Conservation (phyloP, 2,888 invertebrate genomes). For the Aleiodes leptofemur region DNA sequence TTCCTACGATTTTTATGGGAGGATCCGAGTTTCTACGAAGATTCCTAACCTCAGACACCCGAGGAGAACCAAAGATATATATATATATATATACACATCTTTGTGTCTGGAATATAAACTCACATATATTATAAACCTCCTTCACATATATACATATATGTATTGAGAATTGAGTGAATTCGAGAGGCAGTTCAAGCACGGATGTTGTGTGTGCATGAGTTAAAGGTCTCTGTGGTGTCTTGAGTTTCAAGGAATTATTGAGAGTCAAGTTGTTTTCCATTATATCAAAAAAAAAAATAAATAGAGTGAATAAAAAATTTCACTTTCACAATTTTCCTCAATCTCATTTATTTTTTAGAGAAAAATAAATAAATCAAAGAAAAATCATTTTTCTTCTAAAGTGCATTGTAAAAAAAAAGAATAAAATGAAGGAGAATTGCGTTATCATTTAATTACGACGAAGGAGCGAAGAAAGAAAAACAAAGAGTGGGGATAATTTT, state of each 20-base stretch:
- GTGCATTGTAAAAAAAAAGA: too few relatives aligned
- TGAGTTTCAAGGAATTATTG: background rate
- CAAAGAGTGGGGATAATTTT: conserved; percentile 20
- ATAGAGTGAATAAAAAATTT: background rate
- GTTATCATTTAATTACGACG: background rate
- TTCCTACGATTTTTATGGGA: background rate
- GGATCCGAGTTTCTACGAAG: conserved; percentile 1
- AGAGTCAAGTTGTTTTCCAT: background rate
- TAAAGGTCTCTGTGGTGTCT: conserved; percentile 10
- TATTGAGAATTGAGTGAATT: conserved; percentile 14
- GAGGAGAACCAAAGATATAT: too few relatives aligned
- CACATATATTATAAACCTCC: background rate
- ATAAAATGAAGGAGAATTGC: background rate
- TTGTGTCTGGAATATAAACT: conserved; percentile 3
- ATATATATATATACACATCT: background rate
- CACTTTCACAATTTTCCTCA: background rate
- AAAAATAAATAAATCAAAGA: too few relatives aligned
- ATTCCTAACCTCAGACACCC: conserved; percentile 26
- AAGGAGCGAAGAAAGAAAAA: conserved; percentile 15
- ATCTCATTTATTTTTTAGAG: background rate
- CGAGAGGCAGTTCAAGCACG: background rate
- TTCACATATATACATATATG: background rate
- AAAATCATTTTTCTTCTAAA: background rate
- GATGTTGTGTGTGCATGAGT: conserved; percentile 28
- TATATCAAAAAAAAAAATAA: background rate